Evolutionary conservation across 2,797 vertebrate species (phyloP), one percentile per base, ranked within the genome.

Genomic region (Columba guinea): DNA sequence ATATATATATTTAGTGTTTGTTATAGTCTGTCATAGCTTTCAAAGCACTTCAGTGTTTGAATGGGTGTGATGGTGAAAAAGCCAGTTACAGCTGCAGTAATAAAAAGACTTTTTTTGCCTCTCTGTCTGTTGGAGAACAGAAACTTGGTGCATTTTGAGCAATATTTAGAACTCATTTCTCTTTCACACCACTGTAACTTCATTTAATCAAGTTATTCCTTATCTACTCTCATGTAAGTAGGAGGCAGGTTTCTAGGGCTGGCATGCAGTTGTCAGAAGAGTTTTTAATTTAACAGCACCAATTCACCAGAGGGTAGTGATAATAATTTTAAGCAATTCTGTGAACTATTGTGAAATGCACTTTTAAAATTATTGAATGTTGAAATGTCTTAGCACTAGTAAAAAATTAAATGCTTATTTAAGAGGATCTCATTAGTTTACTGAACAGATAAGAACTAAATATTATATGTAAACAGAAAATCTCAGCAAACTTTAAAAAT

Each of bases 201-300:
- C 56, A 60, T 67, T 84, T 80, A 85, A 63, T 77, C 41, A 88
- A 87, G 28, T 71, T 69, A 75, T 69, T 90, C 52, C 44, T 87
- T 90, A 73, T 67, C 71, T 85, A 30, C 28, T 90, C 9, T 32
- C 13, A 2, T 34, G 13, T 89, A 89, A 79, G 55, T 39, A 67
- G 68, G 68, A 85, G 67, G 49, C 39, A 82, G 20, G 8, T 84
- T 95, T 79, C 75, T 60, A 74, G 24, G 30, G 27, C 46, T 3
- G 1, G 37, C 44, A 35, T 48, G 62, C 71, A 78, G 34, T 27
- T 44, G 37, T 34, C 34, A 35, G 44, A 55, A 67, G 12, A 22
- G 46, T 21, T 96, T 91, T 93, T 87, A 85, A 89, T 91, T 91
- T 84, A 78, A 80, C 55, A 81, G 30, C 34, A 62, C 41, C 48